phyloP scores from a whole-genome alignment of 2,113 vertebrate genomes.

The Rhinichthys klamathensis region DNA sequence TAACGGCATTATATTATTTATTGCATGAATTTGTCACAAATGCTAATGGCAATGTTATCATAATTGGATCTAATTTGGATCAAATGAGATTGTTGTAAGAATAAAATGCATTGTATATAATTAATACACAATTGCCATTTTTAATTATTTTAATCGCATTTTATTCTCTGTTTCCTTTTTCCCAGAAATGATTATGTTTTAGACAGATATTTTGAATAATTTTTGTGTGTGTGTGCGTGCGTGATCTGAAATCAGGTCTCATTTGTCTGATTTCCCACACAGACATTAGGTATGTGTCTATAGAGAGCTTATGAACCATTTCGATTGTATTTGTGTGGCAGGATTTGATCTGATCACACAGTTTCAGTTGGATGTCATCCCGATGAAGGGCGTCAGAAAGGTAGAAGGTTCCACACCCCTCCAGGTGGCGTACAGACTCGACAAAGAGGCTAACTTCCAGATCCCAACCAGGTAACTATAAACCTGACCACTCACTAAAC shows the following conservation, averaged over 20 bases:
- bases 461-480: slow-evolving; percentile 79
- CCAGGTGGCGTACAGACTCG: slow-evolving; percentile 82
- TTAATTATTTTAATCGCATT: too few species aligned
- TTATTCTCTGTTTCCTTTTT: too few species aligned
- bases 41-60: neutral
- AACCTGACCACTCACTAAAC: too few species aligned
- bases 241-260: too few species aligned
- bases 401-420: slow-evolving; percentile 80
- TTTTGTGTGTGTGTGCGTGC: neutral
- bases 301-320: too few species aligned
- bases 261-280: too few species aligned
- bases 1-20: neutral
- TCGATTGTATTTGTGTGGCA: slow-evolving; percentile 36
- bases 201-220: too few species aligned
- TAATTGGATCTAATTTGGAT: too few species aligned
- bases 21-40: neutral
- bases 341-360: slow-evolving; percentile 83
- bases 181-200: neutral
- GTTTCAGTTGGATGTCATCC: slow-evolving; percentile 79
- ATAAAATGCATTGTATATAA: too few species aligned
- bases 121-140: too few species aligned
- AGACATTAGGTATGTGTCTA: too few species aligned
- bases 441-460: slow-evolving; percentile 82
- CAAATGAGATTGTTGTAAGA: too few species aligned
- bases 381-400: slow-evolving; percentile 79